Evolutionary conservation across 2,113 vertebrate species (phyloP).

Genomic region (Boleophthalmus pectinirostris): DNA sequence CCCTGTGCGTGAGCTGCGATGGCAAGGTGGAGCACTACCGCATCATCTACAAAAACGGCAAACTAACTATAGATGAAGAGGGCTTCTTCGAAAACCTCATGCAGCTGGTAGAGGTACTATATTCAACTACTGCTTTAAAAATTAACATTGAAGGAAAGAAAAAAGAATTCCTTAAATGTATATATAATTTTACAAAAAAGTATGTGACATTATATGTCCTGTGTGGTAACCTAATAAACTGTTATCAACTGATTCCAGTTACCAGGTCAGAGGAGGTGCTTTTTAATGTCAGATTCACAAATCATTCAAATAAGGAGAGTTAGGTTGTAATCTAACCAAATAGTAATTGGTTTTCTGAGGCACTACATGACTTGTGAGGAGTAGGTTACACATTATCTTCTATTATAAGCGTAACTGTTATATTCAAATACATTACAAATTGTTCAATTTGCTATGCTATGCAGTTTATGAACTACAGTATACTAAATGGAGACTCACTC

Average conservation of each 20-base stretch:
- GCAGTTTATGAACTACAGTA: neutral
- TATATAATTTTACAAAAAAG: neutral
- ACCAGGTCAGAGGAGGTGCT: neutral
- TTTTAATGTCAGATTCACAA: neutral
- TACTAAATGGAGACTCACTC: neutral
- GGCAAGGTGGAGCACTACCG: slow-evolving; percentile 98
- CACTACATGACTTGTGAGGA: too few relatives aligned
- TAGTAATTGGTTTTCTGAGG: neutral
- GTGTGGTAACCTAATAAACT: neutral
- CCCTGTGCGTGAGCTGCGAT: slow-evolving; percentile 94
- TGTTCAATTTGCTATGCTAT: neutral
- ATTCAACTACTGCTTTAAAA: neutral
- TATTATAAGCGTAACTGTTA: too few relatives aligned
- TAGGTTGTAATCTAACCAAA: neutral
- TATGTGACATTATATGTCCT: neutral
- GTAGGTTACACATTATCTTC: too few relatives aligned
- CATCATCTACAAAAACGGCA: slow-evolving; percentile 91
- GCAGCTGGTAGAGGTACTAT: slow-evolving; percentile 94
- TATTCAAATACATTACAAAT: neutral
- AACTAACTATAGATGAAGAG: slow-evolving; percentile 95
- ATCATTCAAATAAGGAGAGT: neutral
- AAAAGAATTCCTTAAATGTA: neutral
- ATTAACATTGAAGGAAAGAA: neutral
- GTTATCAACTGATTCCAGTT: neutral
- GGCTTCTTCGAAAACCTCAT: slow-evolving; percentile 95